Conservation (phyloP, 2,113 vertebrate genomes). For the Megaleporinus macrocephalus region DNA sequence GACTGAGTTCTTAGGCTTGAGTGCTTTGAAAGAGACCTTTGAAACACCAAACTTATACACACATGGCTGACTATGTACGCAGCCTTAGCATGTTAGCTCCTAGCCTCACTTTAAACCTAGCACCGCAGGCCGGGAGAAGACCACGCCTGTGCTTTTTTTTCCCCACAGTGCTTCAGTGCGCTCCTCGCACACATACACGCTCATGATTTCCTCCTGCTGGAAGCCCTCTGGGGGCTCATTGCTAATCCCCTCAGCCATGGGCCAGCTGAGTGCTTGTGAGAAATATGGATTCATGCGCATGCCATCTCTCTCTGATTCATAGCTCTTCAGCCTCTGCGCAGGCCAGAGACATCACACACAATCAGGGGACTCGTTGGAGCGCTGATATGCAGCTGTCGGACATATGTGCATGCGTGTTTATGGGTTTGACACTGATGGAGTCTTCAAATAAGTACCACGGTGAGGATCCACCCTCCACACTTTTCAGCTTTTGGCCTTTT, state of each 20-base stretch:
- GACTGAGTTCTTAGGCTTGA: too few relatives aligned
- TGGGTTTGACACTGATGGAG: not conserved
- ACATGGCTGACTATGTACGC: not conserved
- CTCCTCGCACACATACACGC: conserved; percentile 43
- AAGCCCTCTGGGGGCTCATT: conserved; percentile 22
- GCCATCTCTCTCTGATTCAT: conserved; percentile 5
- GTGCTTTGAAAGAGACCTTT: too few relatives aligned
- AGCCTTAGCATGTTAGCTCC: not conserved
- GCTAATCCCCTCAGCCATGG: conserved; percentile 41
- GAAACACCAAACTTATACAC: not conserved
- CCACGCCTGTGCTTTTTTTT: conserved; percentile 10
- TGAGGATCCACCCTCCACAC: not conserved
- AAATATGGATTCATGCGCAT: conserved; percentile 33
- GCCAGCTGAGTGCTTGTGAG: conserved; percentile 3
- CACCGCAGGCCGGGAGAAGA: not conserved
- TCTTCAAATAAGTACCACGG: not conserved
- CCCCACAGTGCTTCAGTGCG: conserved; percentile 7
- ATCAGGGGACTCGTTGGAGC: conserved; percentile 14
- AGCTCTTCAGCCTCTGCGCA: not conserved
- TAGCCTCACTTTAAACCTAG: conserved; percentile 35
- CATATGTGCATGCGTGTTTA: not conserved
- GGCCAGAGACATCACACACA: conserved; percentile 17
- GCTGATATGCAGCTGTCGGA: not conserved
- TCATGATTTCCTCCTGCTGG: conserved; percentile 28
- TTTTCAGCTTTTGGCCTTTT: not conserved